These are phyloP conservation scores for Philaethria dido DNA, from an alignment of 2,888 invertebrate species.

Conservation along the genomic window DNA sequence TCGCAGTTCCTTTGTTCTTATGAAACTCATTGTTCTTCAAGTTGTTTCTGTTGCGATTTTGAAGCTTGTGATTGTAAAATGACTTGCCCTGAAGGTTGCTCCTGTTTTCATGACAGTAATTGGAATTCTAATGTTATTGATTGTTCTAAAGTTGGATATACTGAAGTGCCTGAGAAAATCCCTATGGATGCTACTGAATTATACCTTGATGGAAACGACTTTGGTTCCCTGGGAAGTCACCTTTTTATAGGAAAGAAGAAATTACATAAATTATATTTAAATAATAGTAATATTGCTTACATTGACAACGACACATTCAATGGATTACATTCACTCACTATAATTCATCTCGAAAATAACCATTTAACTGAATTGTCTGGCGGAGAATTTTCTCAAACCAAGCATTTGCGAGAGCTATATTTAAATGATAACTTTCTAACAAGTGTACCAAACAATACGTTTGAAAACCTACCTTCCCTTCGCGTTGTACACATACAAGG, in stretches of 20 bases:
- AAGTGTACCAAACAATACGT: conserved; percentile 89
- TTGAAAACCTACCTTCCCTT: conserved; percentile 87
- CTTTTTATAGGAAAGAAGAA: conserved; percentile 93
- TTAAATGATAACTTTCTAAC: conserved; percentile 91
- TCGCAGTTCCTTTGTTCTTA: conserved; percentile 92
- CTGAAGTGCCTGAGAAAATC: conserved; percentile 88
- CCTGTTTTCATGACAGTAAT: conserved; percentile 92
- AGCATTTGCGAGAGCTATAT: conserved; percentile 90
- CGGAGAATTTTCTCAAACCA: conserved; percentile 91
- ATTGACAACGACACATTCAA: conserved; percentile 92
- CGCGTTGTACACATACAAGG: conserved; percentile 89
- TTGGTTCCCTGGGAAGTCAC: conserved; percentile 89
- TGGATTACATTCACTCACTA: conserved; percentile 88
- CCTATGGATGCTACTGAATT: conserved; percentile 95
- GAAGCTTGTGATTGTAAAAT: conserved; percentile 95
- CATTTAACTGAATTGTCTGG: conserved; percentile 88
- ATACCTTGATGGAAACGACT: conserved; percentile 92
- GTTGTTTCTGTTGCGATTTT: conserved; percentile 94
- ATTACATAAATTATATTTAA: conserved; percentile 89
- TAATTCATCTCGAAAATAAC: conserved; percentile 91
- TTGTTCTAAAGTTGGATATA: conserved; percentile 89
- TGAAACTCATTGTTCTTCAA: conserved; percentile 91
- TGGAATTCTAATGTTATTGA: conserved; percentile 93
- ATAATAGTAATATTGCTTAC: conserved; percentile 88
- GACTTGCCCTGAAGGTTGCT: conserved; percentile 93